phyloP scores from a whole-genome alignment of 2,797 vertebrate species.

The Malurus leucopterus region DNA sequence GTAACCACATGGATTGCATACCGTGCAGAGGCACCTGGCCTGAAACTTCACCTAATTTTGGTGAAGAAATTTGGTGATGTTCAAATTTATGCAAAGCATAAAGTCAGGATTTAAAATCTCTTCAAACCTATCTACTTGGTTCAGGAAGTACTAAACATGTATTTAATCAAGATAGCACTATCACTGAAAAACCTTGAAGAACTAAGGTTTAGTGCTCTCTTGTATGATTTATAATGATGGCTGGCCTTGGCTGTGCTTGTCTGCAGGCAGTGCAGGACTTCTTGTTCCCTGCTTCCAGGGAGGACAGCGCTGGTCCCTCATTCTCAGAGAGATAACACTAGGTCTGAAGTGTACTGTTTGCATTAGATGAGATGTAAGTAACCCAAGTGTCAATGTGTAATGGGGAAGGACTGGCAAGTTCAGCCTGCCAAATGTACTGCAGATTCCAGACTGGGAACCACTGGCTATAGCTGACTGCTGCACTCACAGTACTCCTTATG shows the following conservation, averaged over 20 bases:
- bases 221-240: too few relatives aligned
- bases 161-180: neutral
- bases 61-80: neutral
- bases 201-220: neutral
- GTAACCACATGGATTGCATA: accelerated
- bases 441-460: accelerated
- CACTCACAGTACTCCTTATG: accelerated
- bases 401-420: neutral
- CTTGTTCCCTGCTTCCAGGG: neutral
- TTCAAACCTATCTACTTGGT: neutral
- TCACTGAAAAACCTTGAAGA: neutral
- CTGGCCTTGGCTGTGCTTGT: neutral
- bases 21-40: neutral
- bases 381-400: accelerated
- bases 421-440: accelerated
- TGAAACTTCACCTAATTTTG: neutral
- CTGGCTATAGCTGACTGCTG: neutral
- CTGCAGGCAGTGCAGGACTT: neutral
- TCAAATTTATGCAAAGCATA: neutral
- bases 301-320: neutral
- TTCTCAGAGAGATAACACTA: neutral
- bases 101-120: neutral
- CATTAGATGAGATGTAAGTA: neutral
- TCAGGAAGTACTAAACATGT: neutral
- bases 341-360: neutral